phyloP scores from a whole-genome alignment of 2,113 vertebrate genomes.

The Lepus europaeus region DNA sequence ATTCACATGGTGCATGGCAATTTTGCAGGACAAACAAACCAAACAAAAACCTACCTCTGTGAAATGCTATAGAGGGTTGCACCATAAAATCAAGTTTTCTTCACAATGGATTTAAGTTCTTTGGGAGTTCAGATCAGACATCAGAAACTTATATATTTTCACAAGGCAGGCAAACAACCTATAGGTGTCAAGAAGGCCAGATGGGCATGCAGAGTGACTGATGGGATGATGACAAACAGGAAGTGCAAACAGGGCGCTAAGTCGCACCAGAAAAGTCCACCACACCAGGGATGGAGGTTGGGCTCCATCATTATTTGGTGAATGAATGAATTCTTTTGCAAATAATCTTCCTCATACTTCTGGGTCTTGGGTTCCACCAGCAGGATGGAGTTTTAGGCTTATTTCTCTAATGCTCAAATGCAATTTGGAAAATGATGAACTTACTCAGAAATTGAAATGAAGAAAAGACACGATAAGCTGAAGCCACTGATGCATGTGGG shows the following conservation, averaged over 20 bases:
- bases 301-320: background rate
- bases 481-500: background rate
- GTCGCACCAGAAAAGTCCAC: background rate
- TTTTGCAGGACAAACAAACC: background rate
- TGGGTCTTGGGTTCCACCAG: rapidly evolving
- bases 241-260: background rate
- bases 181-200: background rate
- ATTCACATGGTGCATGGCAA: background rate
- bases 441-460: background rate
- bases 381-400: background rate
- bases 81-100: background rate
- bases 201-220: background rate
- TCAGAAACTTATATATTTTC: background rate
- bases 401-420: background rate
- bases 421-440: background rate
- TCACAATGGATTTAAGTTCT: background rate
- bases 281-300: too few species aligned
- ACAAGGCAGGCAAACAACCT: background rate
- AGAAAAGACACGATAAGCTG: background rate
- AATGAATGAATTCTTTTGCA: background rate
- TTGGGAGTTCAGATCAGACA: background rate
- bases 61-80: background rate
- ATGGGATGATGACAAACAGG: background rate
- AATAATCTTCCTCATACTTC: background rate
- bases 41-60: background rate